A percentile compares a stretch with the other conserved stretches of the same genome.
Conservation (phyloP, 2,888 invertebrate species). For the Vannuccia rotundouncinata region DNA sequence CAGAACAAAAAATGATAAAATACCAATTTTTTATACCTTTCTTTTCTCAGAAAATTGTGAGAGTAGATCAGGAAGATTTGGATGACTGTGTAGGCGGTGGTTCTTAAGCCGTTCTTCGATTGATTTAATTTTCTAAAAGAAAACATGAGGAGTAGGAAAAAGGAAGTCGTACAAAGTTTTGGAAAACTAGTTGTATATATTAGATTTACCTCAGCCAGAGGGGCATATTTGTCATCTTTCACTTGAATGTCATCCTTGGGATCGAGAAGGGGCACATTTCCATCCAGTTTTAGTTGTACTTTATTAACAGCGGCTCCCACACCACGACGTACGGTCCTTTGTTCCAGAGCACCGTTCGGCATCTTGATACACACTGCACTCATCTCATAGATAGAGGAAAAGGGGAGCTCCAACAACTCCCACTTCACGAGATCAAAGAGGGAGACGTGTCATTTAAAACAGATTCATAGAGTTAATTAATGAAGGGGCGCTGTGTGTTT, state of each 20-base stretch:
- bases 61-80: slow-evolving; percentile 64
- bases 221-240: slow-evolving; percentile 60
- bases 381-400: neutral
- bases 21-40: no score
- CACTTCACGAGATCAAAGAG: neutral
- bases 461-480: no score
- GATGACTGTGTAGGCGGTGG: slow-evolving; percentile 74
- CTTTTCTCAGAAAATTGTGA: neutral
- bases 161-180: no score
- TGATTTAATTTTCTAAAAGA: slow-evolving; percentile 65
- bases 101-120: slow-evolving; percentile 73
- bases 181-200: no score
- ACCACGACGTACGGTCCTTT: neutral
- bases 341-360: neutral
- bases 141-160: no score
- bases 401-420: neutral
- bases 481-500: no score
- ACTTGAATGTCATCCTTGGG: slow-evolving; percentile 94
- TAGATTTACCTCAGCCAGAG: slow-evolving; percentile 47
- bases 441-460: no score
- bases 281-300: slow-evolving; percentile 72
- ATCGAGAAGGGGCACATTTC: slow-evolving; percentile 79
- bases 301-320: neutral
- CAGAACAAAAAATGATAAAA: no score
- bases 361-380: neutral